A percentile compares a stretch with the other conserved stretches of the same genome.
phyloP scores from a whole-genome alignment of 2,113 vertebrate species.

The Illadopsis cleaveri region DNA sequence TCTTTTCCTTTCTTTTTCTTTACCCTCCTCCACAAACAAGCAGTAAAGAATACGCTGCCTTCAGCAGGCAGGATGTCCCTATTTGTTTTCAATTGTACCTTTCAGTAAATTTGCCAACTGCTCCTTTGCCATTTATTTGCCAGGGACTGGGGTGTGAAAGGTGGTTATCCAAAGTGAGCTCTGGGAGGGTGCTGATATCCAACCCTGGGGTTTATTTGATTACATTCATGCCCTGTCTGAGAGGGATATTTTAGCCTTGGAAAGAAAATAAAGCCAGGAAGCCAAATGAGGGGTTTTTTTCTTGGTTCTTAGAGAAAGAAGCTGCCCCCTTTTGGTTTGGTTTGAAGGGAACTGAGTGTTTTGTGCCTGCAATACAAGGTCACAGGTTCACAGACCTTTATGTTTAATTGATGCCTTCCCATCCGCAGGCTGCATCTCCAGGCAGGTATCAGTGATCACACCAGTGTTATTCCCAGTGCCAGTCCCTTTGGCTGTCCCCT shows the following conservation, averaged over 20 bases:
- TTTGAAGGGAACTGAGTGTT: not conserved
- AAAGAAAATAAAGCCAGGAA: not conserved
- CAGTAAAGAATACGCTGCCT: constrained; percentile 36
- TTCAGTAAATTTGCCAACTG: not conserved
- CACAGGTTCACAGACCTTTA: not conserved
- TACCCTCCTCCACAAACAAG: not conserved
- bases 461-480: not conserved
- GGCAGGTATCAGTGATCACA: not conserved
- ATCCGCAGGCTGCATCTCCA: fast-evolving
- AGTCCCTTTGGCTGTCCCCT: not conserved
- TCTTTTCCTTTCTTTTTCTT: constrained; percentile 30
- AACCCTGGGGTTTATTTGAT: not conserved
- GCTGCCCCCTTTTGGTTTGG: not conserved
- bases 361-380: not conserved
- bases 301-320: not conserved
- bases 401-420: not conserved
- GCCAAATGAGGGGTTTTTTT: not conserved
- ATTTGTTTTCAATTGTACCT: not conserved
- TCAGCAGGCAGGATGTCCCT: not conserved
- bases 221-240: fast-evolving
- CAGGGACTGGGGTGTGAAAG: not conserved
- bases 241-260: not conserved
- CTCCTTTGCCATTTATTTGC: not conserved
- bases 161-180: not conserved
- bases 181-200: not conserved